These are phyloP conservation scores for Drosophila helvetica DNA, from an alignment of 2,888 invertebrate species.

Conservation along the genomic window DNA sequence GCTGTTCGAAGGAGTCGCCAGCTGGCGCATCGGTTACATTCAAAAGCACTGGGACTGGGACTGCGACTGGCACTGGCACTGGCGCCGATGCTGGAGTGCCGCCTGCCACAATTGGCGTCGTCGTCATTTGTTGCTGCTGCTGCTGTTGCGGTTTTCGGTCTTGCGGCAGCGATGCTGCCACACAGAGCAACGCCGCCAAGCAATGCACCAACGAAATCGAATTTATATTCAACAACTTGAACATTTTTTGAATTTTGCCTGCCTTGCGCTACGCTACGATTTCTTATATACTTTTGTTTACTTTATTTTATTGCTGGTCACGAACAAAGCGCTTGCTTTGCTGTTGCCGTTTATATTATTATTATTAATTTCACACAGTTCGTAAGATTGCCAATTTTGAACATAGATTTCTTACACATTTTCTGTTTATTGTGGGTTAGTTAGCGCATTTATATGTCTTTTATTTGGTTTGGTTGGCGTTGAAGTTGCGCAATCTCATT, in stretches of 20 bases:
- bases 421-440: conserved; percentile 49
- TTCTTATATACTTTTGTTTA: conserved; percentile 26
- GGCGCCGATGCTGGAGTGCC: conserved; percentile 38
- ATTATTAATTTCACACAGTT: conserved; percentile 63
- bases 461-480: conserved; percentile 33
- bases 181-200: conserved; percentile 43
- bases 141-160: conserved; percentile 30
- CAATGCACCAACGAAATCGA: conserved; percentile 72
- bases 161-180: conserved; percentile 50
- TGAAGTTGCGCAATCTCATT: conserved; percentile 56
- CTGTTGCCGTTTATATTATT: conserved; percentile 28
- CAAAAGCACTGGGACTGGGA: conserved; percentile 41
- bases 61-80: conserved; percentile 24
- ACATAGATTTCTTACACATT: conserved; percentile 64
- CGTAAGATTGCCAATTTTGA: conserved; percentile 59
- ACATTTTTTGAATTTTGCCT: conserved; percentile 50
- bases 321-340: conserved; percentile 54
- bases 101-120: conserved; percentile 35
- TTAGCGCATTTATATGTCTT: conserved; percentile 27
- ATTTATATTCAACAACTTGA: conserved; percentile 64
- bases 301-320: conserved; percentile 13
- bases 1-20: conserved; percentile 37
- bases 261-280: conserved; percentile 31
- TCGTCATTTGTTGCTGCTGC: conserved; percentile 40
- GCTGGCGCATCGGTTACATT: conserved; percentile 58